phyloP scores from a whole-genome alignment of 2,113 vertebrate genomes.

The Oryzias woworae region DNA sequence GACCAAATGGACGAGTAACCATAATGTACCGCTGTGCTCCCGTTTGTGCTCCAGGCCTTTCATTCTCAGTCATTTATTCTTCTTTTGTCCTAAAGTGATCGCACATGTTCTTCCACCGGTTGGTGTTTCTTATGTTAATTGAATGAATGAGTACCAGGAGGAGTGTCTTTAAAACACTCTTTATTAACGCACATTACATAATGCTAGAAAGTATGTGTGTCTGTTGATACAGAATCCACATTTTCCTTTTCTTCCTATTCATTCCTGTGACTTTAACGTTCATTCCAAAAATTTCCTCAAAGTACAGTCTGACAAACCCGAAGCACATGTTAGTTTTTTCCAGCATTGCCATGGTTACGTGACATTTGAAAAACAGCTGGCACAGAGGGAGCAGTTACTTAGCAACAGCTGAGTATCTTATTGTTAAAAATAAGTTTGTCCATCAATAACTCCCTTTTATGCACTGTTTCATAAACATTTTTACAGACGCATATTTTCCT shows the following conservation, averaged over 20 bases:
- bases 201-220: no score
- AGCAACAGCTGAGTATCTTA: constrained; percentile 52
- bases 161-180: no score
- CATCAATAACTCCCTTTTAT: not conserved
- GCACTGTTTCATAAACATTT: not conserved
- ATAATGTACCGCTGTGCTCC: no score
- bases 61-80: no score
- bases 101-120: no score
- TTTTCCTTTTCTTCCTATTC: not conserved
- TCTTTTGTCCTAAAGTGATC: no score
- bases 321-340: constrained; percentile 17
- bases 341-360: constrained; percentile 49
- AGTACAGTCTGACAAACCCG: constrained; percentile 2
- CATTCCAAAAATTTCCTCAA: not conserved
- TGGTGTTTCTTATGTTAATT: no score
- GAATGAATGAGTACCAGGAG: no score
- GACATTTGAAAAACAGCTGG: constrained; percentile 46
- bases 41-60: no score
- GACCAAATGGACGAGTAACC: no score
- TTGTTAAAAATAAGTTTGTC: constrained; percentile 15
- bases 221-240: not conserved
- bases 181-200: no score
- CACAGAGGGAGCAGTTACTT: constrained; percentile 43
- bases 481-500: not conserved
- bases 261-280: rapidly evolving